Percentiles rank a stretch among this genome's conserved stretches.
Conservation (phyloP, 2,113 vertebrate species). For the Hiodon alosoides region DNA sequence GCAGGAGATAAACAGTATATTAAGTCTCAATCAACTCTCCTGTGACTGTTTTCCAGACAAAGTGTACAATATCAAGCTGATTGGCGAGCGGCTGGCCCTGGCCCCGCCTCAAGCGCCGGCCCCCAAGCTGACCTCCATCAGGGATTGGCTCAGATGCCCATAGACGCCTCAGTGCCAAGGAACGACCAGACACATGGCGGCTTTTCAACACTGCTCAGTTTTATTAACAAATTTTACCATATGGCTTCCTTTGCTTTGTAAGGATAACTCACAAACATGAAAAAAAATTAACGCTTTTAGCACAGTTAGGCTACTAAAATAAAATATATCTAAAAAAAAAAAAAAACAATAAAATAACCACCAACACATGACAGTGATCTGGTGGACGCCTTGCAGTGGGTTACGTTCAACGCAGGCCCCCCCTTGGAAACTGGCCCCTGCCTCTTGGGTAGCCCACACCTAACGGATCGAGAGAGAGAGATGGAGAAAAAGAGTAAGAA, state of each 20-base stretch:
- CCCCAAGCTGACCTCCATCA: conserved; percentile 65
- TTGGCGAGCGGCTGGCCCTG: conserved; percentile 62
- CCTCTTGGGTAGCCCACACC: conserved; percentile 64
- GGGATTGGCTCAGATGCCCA: conserved; percentile 75
- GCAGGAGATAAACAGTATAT: neutral
- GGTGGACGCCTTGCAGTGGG: neutral
- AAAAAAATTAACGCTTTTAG: conserved; percentile 41
- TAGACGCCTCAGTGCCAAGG: conserved; percentile 33
- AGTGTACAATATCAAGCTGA: conserved; percentile 71
- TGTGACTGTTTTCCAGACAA: conserved; percentile 66
- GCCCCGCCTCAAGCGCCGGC: conserved; percentile 50
- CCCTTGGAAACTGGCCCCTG: conserved; percentile 73
- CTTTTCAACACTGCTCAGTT: conserved; percentile 52
- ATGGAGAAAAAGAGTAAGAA: too few relatives aligned
- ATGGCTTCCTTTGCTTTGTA: conserved; percentile 34
- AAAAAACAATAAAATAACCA: neutral
- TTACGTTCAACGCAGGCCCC: conserved; percentile 61
- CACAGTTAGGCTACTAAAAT: neutral
- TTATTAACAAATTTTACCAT: conserved; percentile 70
- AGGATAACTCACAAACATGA: conserved; percentile 59
- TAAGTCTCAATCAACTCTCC: neutral
- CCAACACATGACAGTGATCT: neutral
- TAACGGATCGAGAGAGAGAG: conserved; percentile 28
- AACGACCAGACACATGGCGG: conserved; percentile 17
- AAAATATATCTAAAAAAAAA: neutral